phyloP scores from a whole-genome alignment of 2,888 invertebrate genomes.

The Apeira syringaria region DNA sequence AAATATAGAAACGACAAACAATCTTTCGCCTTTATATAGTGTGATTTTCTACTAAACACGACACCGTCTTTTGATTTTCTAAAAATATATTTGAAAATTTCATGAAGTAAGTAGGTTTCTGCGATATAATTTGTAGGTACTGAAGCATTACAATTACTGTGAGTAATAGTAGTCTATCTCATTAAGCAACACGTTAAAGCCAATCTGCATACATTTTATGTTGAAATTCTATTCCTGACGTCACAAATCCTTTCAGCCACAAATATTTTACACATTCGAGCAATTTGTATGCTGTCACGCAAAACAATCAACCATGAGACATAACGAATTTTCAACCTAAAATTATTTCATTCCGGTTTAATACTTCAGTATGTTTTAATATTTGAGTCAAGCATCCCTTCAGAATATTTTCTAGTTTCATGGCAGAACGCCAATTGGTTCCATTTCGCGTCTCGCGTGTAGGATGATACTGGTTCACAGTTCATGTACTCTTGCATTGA shows the following conservation, averaged over 20 bases:
- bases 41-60: no score
- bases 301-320: conserved; percentile 64
- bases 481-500: conserved; percentile 68
- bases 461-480: conserved; percentile 74
- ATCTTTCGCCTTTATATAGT: no score
- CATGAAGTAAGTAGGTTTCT: no score
- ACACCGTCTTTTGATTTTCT: no score
- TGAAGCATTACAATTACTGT: no score
- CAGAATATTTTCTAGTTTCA: conserved; percentile 48
- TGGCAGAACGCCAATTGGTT: conserved; percentile 71
- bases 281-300: conserved; percentile 68
- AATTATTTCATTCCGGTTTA: conserved; percentile 57
- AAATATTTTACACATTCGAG: conserved; percentile 52
- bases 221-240: conserved; percentile 40
- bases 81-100: no score
- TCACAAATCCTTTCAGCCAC: conserved; percentile 50
- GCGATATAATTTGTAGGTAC: no score
- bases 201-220: conserved; percentile 17
- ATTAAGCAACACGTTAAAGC: no score
- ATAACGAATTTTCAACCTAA: conserved; percentile 64
- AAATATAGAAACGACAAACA: no score
- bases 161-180: no score
- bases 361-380: conserved; percentile 48
- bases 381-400: conserved; percentile 53
- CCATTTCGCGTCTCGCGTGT: conserved; percentile 65